A percentile compares a stretch with the other conserved stretches of the same genome.
Evolutionary conservation across 2,888 invertebrate genomes (phyloP).

Genomic region (Pristionchus entomophagus): DNA sequence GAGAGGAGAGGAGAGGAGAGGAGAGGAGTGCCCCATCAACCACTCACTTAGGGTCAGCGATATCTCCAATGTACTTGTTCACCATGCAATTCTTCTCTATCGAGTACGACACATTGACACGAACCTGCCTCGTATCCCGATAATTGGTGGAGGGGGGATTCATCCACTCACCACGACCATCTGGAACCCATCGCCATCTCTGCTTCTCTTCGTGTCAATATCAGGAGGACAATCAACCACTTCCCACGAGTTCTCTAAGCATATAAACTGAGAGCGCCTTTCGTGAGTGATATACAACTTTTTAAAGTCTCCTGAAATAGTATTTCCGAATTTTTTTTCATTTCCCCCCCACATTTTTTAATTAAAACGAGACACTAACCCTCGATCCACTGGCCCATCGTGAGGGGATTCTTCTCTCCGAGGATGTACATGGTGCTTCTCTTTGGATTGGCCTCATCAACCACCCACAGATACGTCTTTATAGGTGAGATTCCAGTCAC

Average conservation of each 20-base stretch:
- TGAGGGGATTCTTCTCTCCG: not conserved
- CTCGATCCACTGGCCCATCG: not conserved
- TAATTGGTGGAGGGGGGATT: not conserved
- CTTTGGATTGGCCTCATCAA: not conserved
- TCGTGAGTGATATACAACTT: not conserved
- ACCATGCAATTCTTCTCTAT: not conserved
- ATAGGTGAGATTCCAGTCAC: not conserved
- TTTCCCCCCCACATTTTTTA: too few species aligned
- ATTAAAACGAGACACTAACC: not conserved
- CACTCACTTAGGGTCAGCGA: not conserved
- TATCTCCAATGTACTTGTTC: constrained; percentile 26
- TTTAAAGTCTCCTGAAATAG: not conserved
- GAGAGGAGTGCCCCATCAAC: too few species aligned
- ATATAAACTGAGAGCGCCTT: not conserved
- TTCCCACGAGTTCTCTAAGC: not conserved
- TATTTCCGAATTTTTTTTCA: too few species aligned
- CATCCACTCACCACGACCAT: constrained; percentile 16
- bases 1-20: too few species aligned
- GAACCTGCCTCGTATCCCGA: not conserved
- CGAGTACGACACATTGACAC: constrained; percentile 21
- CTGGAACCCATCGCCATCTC: constrained; percentile 16
- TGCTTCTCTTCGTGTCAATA: not conserved
- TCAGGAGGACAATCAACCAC: not conserved
- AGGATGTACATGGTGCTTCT: constrained; percentile 5
- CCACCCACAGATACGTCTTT: constrained; percentile 19